These are phyloP conservation scores for Stenurella melanura DNA, from an alignment of 2,888 invertebrate species.

Conservation along the genomic window DNA sequence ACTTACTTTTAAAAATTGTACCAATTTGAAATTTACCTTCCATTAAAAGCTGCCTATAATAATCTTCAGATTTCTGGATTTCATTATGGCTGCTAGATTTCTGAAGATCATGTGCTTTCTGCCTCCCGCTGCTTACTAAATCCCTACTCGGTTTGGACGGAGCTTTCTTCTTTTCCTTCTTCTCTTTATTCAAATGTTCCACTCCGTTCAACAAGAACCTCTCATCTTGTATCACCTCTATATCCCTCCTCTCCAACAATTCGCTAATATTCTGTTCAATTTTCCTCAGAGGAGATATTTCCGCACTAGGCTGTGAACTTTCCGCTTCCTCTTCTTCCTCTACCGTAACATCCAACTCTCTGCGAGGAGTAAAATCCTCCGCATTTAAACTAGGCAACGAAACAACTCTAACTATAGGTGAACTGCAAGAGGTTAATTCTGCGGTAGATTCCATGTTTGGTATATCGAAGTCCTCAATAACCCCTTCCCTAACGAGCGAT, in stretches of 20 bases:
- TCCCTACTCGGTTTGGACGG: slow-evolving; percentile 65
- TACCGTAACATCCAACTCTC: slow-evolving; percentile 81
- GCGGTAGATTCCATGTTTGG: slow-evolving; percentile 78
- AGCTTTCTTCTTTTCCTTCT: slow-evolving; percentile 70
- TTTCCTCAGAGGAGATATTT: slow-evolving; percentile 81
- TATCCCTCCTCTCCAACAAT: slow-evolving; percentile 75
- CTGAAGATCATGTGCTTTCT: slow-evolving; percentile 77
- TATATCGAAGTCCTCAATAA: slow-evolving; percentile 76
- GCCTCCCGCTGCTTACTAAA: slow-evolving; percentile 69
- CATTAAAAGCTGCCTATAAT: slow-evolving; percentile 69
- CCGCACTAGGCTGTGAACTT: slow-evolving; percentile 78
- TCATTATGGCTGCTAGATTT: slow-evolving; percentile 80
- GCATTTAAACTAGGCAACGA: slow-evolving; percentile 80
- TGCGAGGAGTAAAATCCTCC: slow-evolving; percentile 78
- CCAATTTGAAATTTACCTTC: slow-evolving; percentile 67
- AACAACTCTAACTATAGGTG: slow-evolving; percentile 82
- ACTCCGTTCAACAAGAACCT: slow-evolving; percentile 71
- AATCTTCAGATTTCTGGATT: slow-evolving; percentile 74
- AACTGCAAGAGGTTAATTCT: slow-evolving; percentile 77
- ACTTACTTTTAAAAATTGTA: no score
- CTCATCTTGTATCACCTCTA: slow-evolving; percentile 68
- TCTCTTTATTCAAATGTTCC: slow-evolving; percentile 72
- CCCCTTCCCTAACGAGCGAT: slow-evolving; percentile 83
- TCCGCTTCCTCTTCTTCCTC: slow-evolving; percentile 84
- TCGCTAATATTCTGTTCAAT: slow-evolving; percentile 85